Conservation (phyloP, 2,888 invertebrate species). For the Macroteleia sp. region DNA sequence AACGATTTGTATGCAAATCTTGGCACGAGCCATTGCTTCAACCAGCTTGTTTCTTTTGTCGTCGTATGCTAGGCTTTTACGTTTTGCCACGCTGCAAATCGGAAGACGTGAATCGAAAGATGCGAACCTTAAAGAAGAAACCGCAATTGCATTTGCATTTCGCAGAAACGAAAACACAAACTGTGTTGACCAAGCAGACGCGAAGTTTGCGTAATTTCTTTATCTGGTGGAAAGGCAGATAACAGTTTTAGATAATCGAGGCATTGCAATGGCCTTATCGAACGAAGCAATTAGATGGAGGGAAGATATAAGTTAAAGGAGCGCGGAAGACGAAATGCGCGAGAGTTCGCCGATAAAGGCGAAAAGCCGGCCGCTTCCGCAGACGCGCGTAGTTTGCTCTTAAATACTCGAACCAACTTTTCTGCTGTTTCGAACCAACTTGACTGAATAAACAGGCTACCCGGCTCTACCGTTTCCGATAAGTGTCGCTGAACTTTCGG, state of each 20-base stretch:
- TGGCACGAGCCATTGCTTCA: constrained; percentile 57
- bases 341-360: constrained; percentile 19
- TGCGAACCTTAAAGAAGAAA: constrained; percentile 6
- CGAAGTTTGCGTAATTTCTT: constrained; percentile 56
- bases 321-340: constrained; percentile 43
- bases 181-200: constrained; percentile 47
- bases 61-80: not conserved
- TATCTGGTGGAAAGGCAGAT: constrained; percentile 47
- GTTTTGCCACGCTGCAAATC: not conserved
- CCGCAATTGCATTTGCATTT: constrained; percentile 58
- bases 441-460: constrained; percentile 41
- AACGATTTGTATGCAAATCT: constrained; percentile 53
- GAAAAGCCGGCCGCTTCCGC: constrained; percentile 33
- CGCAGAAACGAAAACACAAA: constrained; percentile 59
- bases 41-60: constrained; percentile 38
- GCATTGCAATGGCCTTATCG: constrained; percentile 46
- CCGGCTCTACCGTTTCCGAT: constrained; percentile 27
- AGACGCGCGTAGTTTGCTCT: constrained; percentile 19
- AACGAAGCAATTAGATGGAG: constrained; percentile 54
- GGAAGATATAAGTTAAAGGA: constrained; percentile 47
- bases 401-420: constrained; percentile 41
- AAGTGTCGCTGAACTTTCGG: constrained; percentile 23
- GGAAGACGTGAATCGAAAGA: not conserved
- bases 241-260: constrained; percentile 52
- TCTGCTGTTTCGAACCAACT: constrained; percentile 14